Conservation (phyloP, 2,888 invertebrate species). For the Cepaea hortensis region DNA sequence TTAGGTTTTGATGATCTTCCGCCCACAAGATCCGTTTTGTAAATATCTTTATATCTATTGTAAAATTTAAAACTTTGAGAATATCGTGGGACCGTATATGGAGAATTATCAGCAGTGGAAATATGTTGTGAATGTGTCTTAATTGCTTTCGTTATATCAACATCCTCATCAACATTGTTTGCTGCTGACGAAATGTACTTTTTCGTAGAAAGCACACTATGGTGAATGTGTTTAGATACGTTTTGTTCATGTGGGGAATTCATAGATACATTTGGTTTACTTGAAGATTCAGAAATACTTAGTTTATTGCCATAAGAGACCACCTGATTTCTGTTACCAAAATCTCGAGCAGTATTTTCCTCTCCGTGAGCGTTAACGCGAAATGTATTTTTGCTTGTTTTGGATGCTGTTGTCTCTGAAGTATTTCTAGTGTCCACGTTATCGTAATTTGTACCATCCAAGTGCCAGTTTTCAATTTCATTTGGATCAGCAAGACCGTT, state of each 20-base stretch:
- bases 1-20: background rate
- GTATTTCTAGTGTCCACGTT: background rate
- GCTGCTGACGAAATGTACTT: background rate
- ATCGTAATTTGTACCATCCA: background rate
- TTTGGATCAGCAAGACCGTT: background rate
- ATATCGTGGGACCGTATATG: constrained; percentile 34
- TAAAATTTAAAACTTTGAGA: constrained; percentile 49
- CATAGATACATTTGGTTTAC: background rate
- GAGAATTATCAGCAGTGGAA: background rate
- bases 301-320: background rate
- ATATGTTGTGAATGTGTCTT: background rate
- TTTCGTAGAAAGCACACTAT: background rate
- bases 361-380: no score
- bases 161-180: background rate
- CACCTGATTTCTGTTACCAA: background rate
- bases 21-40: background rate
- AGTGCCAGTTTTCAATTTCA: background rate
- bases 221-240: background rate
- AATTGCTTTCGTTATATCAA: background rate
- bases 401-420: background rate
- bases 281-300: no score
- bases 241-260: background rate
- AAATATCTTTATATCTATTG: constrained; percentile 36
- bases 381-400: no score
- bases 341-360: no score